These are phyloP conservation scores for Catagonus wagneri DNA, from an alignment of 2,113 vertebrate genomes.

Conservation along the genomic window DNA sequence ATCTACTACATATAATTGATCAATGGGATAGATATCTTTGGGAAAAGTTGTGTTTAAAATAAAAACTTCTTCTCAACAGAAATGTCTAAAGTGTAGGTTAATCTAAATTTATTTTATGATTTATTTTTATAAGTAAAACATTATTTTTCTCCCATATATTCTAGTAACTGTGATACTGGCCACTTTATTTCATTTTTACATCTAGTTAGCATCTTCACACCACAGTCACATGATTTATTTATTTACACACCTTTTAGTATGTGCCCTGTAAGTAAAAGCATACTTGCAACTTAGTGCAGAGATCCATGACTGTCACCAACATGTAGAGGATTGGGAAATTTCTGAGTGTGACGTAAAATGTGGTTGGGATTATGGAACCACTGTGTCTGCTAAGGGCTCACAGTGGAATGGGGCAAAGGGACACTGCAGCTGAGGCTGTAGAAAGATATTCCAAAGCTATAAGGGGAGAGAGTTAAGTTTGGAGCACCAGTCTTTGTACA, in stretches of 20 bases:
- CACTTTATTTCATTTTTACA: neutral
- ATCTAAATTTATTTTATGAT: slow-evolving; percentile 22
- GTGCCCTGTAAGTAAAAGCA: neutral
- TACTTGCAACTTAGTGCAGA: neutral
- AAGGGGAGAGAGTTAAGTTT: neutral
- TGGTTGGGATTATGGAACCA: neutral
- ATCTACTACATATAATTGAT: neutral
- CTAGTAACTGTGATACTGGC: neutral
- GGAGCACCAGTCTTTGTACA: neutral
- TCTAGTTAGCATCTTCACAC: neutral
- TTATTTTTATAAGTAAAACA: neutral
- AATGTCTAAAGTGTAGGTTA: neutral
- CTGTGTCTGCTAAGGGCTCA: neutral
- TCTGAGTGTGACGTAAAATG: neutral
- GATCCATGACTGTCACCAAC: neutral
- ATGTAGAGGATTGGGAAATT: neutral
- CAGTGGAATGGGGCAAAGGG: too few relatives aligned
- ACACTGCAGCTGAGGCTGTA: neutral
- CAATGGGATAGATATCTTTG: neutral
- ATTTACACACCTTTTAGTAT: neutral
- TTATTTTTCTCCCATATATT: neutral
- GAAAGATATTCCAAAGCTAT: neutral
- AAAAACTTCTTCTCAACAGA: neutral
- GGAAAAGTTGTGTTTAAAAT: neutral
- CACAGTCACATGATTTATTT: neutral